Conservation (phyloP, 2,888 invertebrate genomes). For the Leptinotarsa tumamoca region DNA sequence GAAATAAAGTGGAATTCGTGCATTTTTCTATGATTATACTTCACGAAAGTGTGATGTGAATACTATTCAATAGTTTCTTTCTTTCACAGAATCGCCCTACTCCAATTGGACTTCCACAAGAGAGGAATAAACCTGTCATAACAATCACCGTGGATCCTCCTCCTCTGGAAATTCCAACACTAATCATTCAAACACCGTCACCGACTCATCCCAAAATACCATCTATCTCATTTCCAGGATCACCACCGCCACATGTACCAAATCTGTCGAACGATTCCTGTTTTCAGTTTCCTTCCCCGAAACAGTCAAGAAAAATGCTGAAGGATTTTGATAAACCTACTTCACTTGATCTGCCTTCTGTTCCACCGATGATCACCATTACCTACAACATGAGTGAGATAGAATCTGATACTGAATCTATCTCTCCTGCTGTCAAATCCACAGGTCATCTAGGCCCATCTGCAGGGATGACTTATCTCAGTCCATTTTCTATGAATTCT, state of each 20-base stretch:
- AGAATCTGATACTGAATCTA: slow-evolving; percentile 79
- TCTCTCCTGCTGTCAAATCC: slow-evolving; percentile 72
- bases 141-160: slow-evolving; percentile 56
- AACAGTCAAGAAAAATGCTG: slow-evolving; percentile 67
- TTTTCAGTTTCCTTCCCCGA: slow-evolving; percentile 58
- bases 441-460: slow-evolving; percentile 63
- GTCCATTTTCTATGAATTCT: slow-evolving; percentile 81
- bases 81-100: slow-evolving; percentile 70
- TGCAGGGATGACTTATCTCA: slow-evolving; percentile 78
- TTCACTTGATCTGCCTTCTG: slow-evolving; percentile 73
- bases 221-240: slow-evolving; percentile 66
- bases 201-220: slow-evolving; percentile 72
- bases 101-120: slow-evolving; percentile 64
- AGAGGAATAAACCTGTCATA: slow-evolving; percentile 51
- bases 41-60: background rate
- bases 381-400: slow-evolving; percentile 81
- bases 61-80: slow-evolving; percentile 22
- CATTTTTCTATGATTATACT: no score
- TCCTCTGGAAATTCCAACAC: slow-evolving; percentile 73
- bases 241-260: slow-evolving; percentile 70
- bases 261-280: slow-evolving; percentile 48
- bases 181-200: slow-evolving; percentile 77
- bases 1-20: no score
- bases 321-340: slow-evolving; percentile 75
- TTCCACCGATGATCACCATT: slow-evolving; percentile 79